Base-by-base conservation (phyloP, 2,113 vertebrate species). In the Vidua macroura region DNA sequence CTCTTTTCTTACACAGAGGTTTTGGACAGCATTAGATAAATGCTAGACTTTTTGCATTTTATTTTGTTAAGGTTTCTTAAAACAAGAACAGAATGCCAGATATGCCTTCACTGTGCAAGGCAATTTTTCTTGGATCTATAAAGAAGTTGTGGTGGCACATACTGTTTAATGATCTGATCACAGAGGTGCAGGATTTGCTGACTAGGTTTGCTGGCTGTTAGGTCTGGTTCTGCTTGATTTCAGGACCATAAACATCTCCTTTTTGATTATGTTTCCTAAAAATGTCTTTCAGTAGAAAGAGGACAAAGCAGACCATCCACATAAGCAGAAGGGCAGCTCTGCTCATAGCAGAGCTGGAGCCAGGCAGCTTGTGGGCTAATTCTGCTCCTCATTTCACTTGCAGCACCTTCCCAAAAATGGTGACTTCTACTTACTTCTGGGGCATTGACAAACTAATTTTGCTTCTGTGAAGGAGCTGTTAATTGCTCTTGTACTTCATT, bases 151-250 rank as follows among this genome's bases (percentile, higher is more conserved):
- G 39, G 33, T 1, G 0, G 22, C 31, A 58, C 1, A 0, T 20
- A 25, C 53, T 21, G 13, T 20, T 66, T 44, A 55, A 84, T 0
- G 0, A 41, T 43, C 27, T 1, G 3, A 11, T 23, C 43, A n/a
- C 6, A 3, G 27, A 77, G 64, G 25, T 23, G 67, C 30, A 69
- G 55, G n/a, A 60, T 93, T 86, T 2, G 0, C 56, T 86, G 60
- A 35, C 31, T 35, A 64, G 9, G 8, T 63, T 79, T 85, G 46
- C 52, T 86, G 51, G 23, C 28, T 86, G 14, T 35, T 72, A 48
- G 27, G 6, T 44, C 39, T 60, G 49, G 22, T 73, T 72, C 53
- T 86, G 51, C 46, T 76, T 68, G 31, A 64, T 41, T 88, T 46
- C 25, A 76, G 43, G 31, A 48, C 35, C 16, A 60, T 41, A 28